Evolutionary conservation across 2,888 invertebrate species (phyloP).

Genomic region (Acronicta aceris): DNA sequence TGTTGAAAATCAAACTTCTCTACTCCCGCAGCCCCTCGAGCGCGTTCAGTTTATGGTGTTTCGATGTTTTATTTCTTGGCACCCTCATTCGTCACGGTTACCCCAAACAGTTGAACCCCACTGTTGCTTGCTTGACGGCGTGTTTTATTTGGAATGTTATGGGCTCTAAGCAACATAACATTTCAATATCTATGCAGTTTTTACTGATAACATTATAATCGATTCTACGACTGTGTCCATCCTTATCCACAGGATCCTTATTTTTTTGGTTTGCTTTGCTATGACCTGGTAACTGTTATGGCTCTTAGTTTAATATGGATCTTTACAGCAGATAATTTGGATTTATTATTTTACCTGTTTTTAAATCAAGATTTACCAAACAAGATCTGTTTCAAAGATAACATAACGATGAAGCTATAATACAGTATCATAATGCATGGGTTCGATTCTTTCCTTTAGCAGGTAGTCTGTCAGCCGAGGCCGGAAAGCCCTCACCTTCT

Average conservation of each 20-base stretch:
- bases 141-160: slow-evolving; percentile 61
- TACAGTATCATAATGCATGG: slow-evolving; percentile 56
- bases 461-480: slow-evolving; percentile 79
- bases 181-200: slow-evolving; percentile 36
- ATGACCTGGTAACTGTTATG: slow-evolving; percentile 1
- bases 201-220: slow-evolving; percentile 20
- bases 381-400: slow-evolving; percentile 42
- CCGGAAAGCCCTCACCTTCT: slow-evolving; percentile 77
- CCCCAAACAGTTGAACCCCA: slow-evolving; percentile 77
- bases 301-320: slow-evolving; percentile 19
- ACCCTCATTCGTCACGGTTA: slow-evolving; percentile 80
- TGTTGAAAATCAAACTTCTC: slow-evolving; percentile 42
- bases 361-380: slow-evolving; percentile 21
- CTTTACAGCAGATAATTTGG: slow-evolving; percentile 19
- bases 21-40: slow-evolving; percentile 65
- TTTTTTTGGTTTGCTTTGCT: slow-evolving; percentile 15
- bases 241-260: slow-evolving; percentile 15
- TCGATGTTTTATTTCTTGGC: slow-evolving; percentile 79
- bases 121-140: slow-evolving; percentile 65
- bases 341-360: slow-evolving; percentile 23
- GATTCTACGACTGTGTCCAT: slow-evolving; percentile 15
- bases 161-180: slow-evolving; percentile 42
- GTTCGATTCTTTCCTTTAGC: slow-evolving; percentile 72
- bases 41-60: slow-evolving; percentile 74
- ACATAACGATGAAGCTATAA: slow-evolving; percentile 24